Evolutionary conservation across 2,888 invertebrate species (phyloP), one percentile per base, ranked within the genome.

Genomic region (Tiliacea aurago): DNA sequence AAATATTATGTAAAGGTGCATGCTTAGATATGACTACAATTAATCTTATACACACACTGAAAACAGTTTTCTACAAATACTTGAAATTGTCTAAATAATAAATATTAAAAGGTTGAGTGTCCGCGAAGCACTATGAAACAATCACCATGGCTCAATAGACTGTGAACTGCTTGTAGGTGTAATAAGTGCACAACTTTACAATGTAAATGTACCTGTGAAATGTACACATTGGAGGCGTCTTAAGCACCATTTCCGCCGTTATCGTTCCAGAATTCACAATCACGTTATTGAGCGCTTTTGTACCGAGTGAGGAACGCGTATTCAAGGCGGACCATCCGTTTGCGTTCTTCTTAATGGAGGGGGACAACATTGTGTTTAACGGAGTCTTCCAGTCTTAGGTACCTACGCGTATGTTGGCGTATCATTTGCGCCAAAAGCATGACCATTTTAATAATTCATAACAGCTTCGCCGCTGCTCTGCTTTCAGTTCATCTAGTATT

Each of bases 281-380:
- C 63, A 2, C 81, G 59, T 83, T 78, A 81, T 76, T 83, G 68
- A 86, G 83, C 55, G 83, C 84, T 45, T 0, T 73, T 9, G 10
- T 88, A 63, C 5, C 65, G 15, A 37, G 5, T 37, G 59, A 79
- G 61, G 72, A 18, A 7, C 10, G 6, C 37, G 11, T 23, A 53
- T 90, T 93, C 81, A 76, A 75, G 7, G 93, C 92, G 7, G 87
- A 93, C 72, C 93, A 85, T 80, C 87, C 90, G 2, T 90, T 88
- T 78, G 43, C 81, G 37, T 90, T 87, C 83, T 70, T 70, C 70
- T 73, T 90, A 69, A 74, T 73, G 76, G 70, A 80, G 18, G 62
- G 65, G 37, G 56, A 84, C 47, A 85, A 72, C 33, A 66, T 74
- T 47, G 45, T 91, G 18, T 91, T 91, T 81, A 86, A 70, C 53